Base-by-base conservation (phyloP, 35 echinoderm and acorn worm species). In the Chiridota heheva region DNA sequence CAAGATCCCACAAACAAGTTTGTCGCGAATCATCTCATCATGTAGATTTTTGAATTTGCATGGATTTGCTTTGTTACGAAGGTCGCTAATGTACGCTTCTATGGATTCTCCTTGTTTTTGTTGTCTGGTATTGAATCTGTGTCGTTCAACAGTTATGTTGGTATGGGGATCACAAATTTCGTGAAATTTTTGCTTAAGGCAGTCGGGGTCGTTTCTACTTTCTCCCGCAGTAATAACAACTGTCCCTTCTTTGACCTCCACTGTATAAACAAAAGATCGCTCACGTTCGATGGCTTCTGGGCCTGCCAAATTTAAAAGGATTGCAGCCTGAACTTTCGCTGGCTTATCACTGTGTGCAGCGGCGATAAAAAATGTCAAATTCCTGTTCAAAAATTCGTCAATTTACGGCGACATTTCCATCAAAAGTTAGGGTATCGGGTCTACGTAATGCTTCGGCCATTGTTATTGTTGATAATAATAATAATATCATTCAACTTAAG, bases 1-100 rank as follows among this genome's bases (percentile, higher is more conserved):
- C 20, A 24, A 34, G 39, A 93, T 78, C 2, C 91, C 91, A 40
- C 44, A 67, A 1, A 84, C 63, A 10, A 88, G 44, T 69, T 73
- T 75, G 56, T 94, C 80, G 18, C 80, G 37, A 56, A 88, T 69
- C 27, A 88, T 58, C 15, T 80, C 81, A n/a, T 94, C 85, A 36
- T 60, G 31, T 28, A 94, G 26, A 1, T 76, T 53, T 26, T 59
- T 36, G 88, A 88, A 94, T 22, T 77, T 80, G 68, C 90, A 88
- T 15, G 61, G 38, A 34, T 81, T 48, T 2, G 64, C 91, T 22
- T 77, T 33, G n/a, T 67, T 80, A 26, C 66, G 70, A 1, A 94
- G 56, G 30, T 82, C 79, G n/a, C 42, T 78, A 0, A 88, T 44
- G 53, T 69, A 94, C 20, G 40, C 36, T 15, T 88, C 65, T 36